A percentile compares a stretch with the other conserved stretches of the same genome.
These are phyloP conservation scores for Amiota communis DNA, from an alignment of 2,888 invertebrate genomes.

Conservation along the genomic window DNA sequence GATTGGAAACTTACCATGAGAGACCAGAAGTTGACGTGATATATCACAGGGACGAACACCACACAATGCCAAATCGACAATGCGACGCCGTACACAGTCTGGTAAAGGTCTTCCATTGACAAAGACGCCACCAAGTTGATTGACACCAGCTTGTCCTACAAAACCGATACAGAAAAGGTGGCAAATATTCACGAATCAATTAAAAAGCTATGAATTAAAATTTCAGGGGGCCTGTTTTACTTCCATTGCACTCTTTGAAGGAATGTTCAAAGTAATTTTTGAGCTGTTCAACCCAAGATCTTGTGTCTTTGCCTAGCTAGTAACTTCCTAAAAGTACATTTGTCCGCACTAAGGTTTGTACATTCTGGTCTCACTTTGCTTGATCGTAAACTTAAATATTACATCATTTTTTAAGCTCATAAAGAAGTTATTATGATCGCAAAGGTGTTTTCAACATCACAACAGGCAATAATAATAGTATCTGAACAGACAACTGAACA, in stretches of 20 bases:
- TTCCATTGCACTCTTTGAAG: no score
- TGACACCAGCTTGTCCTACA: conserved; percentile 95
- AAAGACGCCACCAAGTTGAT: conserved; percentile 97
- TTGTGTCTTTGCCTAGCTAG: no score
- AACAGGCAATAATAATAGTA: neutral
- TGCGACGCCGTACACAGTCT: conserved; percentile 92
- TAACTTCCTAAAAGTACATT: no score
- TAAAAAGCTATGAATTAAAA: neutral
- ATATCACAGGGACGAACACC: conserved; percentile 98
- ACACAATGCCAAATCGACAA: conserved; percentile 94
- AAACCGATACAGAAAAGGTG: neutral
- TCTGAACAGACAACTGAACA: neutral
- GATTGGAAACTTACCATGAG: conserved; percentile 78
- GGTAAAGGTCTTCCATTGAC: conserved; percentile 98
- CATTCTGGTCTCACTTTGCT: neutral
- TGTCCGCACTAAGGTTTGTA: neutral
- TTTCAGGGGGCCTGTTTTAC: no score
- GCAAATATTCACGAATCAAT: neutral
- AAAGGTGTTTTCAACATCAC: neutral
- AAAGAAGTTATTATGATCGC: neutral
- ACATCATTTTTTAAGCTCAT: conserved; percentile 14
- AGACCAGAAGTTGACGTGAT: conserved; percentile 93
- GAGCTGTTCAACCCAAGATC: no score
- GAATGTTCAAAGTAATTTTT: neutral
- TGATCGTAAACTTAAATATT: conserved; percentile 10